These are phyloP conservation scores for Neomorphus geoffroyi DNA, from an alignment of 2,797 vertebrate genomes.

Conservation along the genomic window DNA sequence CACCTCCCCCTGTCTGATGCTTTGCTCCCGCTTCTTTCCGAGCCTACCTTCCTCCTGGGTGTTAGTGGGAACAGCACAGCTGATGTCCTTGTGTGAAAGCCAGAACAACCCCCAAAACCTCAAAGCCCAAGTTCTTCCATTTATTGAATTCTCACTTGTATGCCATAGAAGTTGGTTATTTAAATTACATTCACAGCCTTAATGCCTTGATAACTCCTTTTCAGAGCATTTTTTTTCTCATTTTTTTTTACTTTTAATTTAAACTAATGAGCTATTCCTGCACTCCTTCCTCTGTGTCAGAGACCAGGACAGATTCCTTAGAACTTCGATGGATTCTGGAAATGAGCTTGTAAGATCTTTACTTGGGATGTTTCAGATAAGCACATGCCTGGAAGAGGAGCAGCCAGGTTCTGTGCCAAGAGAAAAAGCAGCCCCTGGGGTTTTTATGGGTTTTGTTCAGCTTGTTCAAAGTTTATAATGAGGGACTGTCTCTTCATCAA, in stretches of 20 bases:
- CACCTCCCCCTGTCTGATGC: fast-evolving
- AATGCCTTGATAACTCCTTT: not conserved
- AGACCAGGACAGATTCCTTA: conserved; percentile 42
- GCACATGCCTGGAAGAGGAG: conserved; percentile 38
- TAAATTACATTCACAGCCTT: not conserved
- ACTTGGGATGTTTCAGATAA: conserved; percentile 56
- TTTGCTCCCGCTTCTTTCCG: not conserved
- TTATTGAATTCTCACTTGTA: not conserved
- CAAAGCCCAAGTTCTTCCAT: not conserved
- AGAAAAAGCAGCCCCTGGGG: conserved; percentile 19
- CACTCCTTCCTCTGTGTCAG: conserved; percentile 36
- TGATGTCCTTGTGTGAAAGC: not conserved
- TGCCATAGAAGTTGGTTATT: not conserved
- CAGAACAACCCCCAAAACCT: fast-evolving
- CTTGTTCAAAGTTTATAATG: conserved; percentile 63
- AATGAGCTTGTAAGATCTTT: conserved; percentile 53
- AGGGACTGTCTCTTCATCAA: conserved; percentile 64
- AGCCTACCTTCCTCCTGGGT: not conserved
- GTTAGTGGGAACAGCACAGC: not conserved
- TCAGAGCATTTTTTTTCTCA: not conserved
- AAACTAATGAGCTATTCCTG: conserved; percentile 48
- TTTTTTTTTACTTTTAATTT: conserved; percentile 42
- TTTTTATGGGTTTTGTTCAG: conserved; percentile 50
- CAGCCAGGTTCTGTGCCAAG: conserved; percentile 35
- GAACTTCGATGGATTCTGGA: conserved; percentile 39